Base-by-base conservation (phyloP, 2,797 vertebrate species). In the Chaenodraco wilsoni region DNA sequence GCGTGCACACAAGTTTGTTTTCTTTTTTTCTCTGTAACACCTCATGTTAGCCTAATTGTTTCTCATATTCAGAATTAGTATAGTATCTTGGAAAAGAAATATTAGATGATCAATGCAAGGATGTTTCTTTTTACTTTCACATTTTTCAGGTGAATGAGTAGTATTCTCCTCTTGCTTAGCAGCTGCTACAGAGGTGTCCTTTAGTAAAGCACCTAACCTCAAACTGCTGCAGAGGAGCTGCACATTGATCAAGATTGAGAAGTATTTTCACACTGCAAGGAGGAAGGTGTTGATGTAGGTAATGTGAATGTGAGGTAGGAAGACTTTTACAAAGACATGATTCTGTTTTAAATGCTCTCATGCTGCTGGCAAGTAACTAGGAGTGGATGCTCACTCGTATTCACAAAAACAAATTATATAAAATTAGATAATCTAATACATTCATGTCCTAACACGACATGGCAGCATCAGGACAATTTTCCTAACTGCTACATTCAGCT, bases 111-210 rank as follows among this genome's bases (percentile, higher is more conserved):
- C 9, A 44, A 56, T 21, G n/a, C 40, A 44, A 44, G 9, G 31
- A 21, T 33, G 10, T 60, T 56, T 48, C 15, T 59, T 65, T 40
- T 61, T 51, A 13, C 49, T 12, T 72, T 57, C 45, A 27, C 23
- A 45, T 55, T 43, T n/a, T 57, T 46, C 14, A 11, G 16, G 2
- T 49, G 43, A 52, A 64, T 57, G 46, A 37, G 11, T 48, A 33
- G 41, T 58, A 44, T 44, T 60, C 49, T 43, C 43, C 3, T 8
- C 16, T 46, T 10, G 9, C 17, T 78, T 54, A 46, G 16, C 52
- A n/a, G 23, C 58, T 72, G 63, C 69, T 7, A 40, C 33, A 52
- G 31, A 41, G 58, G 59, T 69, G 52, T 54, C 59, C 52, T 78
- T 59, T 45, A 60, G 40, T 55, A 56, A 59, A 40, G 17, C 64